A percentile compares a stretch with the other conserved stretches of the same genome.
These are phyloP conservation scores for Pandemis cinnamomeana DNA, from an alignment of 2,888 invertebrate species.

Conservation along the genomic window DNA sequence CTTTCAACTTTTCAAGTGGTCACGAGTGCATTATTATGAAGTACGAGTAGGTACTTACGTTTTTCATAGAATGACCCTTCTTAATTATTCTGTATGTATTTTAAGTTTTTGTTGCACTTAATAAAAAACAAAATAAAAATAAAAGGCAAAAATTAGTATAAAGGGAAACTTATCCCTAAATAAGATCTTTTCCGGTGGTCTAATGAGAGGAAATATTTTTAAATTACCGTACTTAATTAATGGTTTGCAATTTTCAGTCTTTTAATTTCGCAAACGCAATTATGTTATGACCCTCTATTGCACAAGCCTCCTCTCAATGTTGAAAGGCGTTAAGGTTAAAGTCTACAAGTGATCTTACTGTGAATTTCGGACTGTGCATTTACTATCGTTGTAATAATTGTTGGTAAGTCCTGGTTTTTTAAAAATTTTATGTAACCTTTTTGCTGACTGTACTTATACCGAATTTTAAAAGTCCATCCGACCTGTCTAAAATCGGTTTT, in stretches of 20 bases:
- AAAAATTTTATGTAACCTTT: too few species aligned
- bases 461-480: too few species aligned
- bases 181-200: too few species aligned
- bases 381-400: background rate
- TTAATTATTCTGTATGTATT: background rate
- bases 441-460: too few species aligned
- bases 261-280: background rate
- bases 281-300: background rate
- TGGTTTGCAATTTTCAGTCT: background rate
- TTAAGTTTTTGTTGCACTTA: too few species aligned
- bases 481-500: too few species aligned
- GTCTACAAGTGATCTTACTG: background rate
- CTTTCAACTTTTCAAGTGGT: background rate
- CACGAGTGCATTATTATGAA: background rate
- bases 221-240: background rate
- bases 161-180: too few species aligned
- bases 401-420: background rate
- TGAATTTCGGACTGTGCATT: background rate
- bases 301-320: background rate
- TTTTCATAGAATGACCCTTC: background rate
- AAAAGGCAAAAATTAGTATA: too few species aligned
- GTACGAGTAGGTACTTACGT: too few species aligned
- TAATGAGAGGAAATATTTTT: too few species aligned
- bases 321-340: background rate
- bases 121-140: too few species aligned